Evolutionary conservation across 1,140 invertebrate genomes (phyloP).

Genomic region (Drosophila pandora): DNA sequence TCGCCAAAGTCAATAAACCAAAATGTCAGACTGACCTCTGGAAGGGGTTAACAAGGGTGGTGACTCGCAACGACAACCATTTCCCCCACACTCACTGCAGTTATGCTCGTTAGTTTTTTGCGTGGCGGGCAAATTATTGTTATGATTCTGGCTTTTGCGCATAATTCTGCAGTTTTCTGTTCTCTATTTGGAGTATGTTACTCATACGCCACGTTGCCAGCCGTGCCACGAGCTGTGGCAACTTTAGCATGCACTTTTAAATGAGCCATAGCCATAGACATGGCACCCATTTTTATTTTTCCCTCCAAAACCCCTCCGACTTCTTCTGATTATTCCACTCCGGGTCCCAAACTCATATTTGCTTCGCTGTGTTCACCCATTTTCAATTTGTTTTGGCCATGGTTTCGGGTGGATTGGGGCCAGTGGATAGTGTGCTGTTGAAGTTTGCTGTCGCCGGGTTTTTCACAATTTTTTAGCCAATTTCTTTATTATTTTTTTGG

Average conservation of each 20-base stretch:
- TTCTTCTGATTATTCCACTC: conserved; percentile 6
- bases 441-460: conserved; percentile 54
- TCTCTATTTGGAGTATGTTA: conserved; percentile 76
- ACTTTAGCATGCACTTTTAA: conserved; percentile 63
- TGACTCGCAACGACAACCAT: conserved; percentile 25
- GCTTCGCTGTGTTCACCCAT: conserved; percentile 52
- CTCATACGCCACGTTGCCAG: conserved; percentile 64
- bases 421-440: conserved; percentile 18
- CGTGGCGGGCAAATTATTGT: conserved; percentile 71
- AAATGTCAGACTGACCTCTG: conserved; percentile 56
- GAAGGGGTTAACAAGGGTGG: conserved; percentile 4
- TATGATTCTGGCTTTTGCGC: conserved; percentile 79
- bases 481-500: conserved; percentile 26
- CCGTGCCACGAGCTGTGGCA: conserved; percentile 10
- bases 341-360: conserved; percentile 23
- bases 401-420: conserved; percentile 12
- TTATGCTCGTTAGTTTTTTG: conserved; percentile 48
- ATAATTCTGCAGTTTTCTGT: conserved; percentile 74
- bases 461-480: conserved; percentile 28
- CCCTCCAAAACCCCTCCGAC: not conserved
- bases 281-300: conserved; percentile 41
- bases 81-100: conserved; percentile 50
- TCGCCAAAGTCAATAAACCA: conserved; percentile 80
- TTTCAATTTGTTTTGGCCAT: conserved; percentile 67
- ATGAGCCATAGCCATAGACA: conserved; percentile 71